phyloP scores from a whole-genome alignment of 2,797 vertebrate species.

The Hemibagrus guttatus region DNA sequence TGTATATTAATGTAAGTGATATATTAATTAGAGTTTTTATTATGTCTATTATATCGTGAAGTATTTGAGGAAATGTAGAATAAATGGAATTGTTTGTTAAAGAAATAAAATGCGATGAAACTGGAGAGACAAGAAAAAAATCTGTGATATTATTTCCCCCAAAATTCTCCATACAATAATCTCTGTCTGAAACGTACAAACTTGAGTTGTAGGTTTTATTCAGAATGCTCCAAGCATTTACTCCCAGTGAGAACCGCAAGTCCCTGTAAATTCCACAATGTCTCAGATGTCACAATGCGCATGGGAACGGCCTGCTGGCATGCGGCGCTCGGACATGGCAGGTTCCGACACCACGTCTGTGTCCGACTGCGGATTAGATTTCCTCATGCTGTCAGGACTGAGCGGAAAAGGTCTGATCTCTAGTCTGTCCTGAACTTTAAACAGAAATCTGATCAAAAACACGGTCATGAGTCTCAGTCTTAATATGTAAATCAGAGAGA shows the following conservation, averaged over 20 bases:
- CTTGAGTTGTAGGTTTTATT: neutral
- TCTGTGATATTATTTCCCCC: neutral
- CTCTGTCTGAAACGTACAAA: neutral
- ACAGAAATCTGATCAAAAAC: neutral
- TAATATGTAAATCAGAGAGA: too few species aligned
- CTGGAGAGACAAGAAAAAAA: neutral
- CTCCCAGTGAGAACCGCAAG: neutral
- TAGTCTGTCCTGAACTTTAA: neutral
- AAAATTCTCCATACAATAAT: neutral
- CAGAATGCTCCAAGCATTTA: neutral
- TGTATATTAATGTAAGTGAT: too few species aligned
- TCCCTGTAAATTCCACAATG: neutral
- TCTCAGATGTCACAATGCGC: neutral
- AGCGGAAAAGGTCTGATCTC: neutral
- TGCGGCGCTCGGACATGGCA: neutral
- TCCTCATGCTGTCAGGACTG: neutral
- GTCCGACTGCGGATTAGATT: conserved; percentile 19
- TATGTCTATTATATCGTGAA: neutral
- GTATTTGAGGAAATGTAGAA: neutral
- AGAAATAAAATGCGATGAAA: neutral
- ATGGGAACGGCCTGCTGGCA: conserved; percentile 6
- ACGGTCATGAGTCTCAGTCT: too few species aligned
- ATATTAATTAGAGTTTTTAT: too few species aligned
- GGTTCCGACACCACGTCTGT: neutral
- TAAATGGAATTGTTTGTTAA: neutral